Conservation (phyloP, 2,888 invertebrate species). For the Calliphora vomitoria region DNA sequence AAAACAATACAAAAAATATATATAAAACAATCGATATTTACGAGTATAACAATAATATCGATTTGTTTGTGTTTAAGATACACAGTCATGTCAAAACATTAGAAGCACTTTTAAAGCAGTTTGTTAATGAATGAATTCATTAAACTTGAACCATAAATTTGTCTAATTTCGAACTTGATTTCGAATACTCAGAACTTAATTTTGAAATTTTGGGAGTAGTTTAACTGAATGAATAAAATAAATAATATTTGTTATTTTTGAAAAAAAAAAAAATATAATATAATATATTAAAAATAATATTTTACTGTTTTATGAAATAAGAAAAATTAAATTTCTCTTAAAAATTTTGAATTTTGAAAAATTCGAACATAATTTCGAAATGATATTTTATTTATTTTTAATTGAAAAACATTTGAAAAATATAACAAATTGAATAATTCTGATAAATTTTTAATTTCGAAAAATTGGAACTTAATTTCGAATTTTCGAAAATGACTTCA, state of each 20-base stretch:
- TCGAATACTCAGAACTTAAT: no score
- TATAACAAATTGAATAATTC: no score
- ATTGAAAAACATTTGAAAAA: neutral
- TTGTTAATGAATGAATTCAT: constrained; percentile 30
- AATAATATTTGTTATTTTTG: no score
- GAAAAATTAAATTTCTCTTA: neutral
- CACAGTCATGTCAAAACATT: neutral
- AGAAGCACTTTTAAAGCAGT: neutral
- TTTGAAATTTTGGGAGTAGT: no score
- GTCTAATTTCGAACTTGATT: no score
- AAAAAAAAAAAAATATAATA: no score
- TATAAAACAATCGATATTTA: constrained; percentile 29
- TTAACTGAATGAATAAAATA: no score
- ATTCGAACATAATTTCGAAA: neutral
- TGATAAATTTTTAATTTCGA: no score
- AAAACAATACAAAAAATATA: neutral
- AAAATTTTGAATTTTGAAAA: neutral
- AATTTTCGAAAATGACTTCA: no score
- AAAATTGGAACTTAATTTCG: no score
- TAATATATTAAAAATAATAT: no score
- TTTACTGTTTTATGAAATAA: no score
- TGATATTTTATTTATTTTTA: neutral
- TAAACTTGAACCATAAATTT: neutral
- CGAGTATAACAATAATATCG: constrained; percentile 9
- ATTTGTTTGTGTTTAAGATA: constrained; percentile 27